Evolutionary conservation across 2,888 invertebrate species (phyloP).

Genomic region (Tetragonisca angustula): DNA sequence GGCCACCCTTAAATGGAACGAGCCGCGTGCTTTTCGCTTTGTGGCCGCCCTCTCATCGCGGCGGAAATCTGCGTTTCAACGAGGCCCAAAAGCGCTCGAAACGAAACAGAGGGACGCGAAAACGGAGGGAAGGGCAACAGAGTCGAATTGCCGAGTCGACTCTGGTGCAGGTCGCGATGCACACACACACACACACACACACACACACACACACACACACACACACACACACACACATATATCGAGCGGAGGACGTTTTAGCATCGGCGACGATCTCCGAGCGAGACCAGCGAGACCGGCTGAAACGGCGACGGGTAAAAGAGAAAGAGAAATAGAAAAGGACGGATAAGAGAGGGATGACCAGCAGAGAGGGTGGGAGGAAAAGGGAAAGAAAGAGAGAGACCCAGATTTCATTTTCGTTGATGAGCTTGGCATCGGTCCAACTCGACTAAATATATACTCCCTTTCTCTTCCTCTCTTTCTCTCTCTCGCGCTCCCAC

Average conservation of each 20-base stretch:
- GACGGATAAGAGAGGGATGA: slow-evolving; percentile 25
- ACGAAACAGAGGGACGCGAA: slow-evolving; percentile 15
- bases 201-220: too few species aligned
- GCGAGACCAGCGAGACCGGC: slow-evolving; percentile 26
- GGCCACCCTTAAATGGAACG: slow-evolving; percentile 7
- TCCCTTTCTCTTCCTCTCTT: slow-evolving; percentile 70
- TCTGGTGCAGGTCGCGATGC: slow-evolving; percentile 43
- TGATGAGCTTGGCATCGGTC: slow-evolving; percentile 83
- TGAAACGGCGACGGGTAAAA: slow-evolving; percentile 66
- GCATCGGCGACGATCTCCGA: slow-evolving; percentile 58
- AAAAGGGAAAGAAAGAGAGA: slow-evolving; percentile 72
- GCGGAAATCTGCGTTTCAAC: slow-evolving; percentile 34
- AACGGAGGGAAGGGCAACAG: slow-evolving; percentile 41
- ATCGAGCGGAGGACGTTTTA: slow-evolving; percentile 69
- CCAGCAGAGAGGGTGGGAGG: slow-evolving; percentile 31
- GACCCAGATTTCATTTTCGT: slow-evolving; percentile 84
- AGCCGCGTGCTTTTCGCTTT: slow-evolving; percentile 25
- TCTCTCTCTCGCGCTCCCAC: slow-evolving; percentile 36
- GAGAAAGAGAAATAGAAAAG: slow-evolving; percentile 73
- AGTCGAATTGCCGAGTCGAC: slow-evolving; percentile 48
- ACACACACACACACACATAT: not conserved
- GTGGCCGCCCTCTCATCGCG: slow-evolving; percentile 10
- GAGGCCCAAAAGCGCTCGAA: slow-evolving; percentile 15
- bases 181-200: not conserved
- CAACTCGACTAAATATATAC: slow-evolving; percentile 83